Conservation (phyloP, 2,888 invertebrate species). For the Ormyrus rosae region DNA sequence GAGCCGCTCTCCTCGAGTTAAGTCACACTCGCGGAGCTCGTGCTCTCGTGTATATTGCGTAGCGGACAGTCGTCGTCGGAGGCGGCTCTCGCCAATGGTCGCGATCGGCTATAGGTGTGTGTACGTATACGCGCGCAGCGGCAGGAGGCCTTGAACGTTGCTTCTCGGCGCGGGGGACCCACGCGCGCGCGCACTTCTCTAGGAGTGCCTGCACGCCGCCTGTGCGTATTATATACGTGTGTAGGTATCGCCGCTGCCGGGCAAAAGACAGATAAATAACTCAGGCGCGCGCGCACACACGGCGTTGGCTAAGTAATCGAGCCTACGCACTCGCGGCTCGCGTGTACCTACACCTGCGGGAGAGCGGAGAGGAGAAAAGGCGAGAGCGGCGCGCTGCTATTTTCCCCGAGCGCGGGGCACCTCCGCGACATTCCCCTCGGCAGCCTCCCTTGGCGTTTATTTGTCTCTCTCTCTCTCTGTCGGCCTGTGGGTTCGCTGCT, state of each 20-base stretch:
- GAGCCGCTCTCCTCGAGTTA: background rate
- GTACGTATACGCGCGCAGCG: constrained; percentile 3
- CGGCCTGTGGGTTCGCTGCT: background rate
- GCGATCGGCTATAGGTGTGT: constrained; percentile 16
- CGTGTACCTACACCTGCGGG: constrained; percentile 34
- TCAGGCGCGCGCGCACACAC: constrained; percentile 62
- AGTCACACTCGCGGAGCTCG: background rate
- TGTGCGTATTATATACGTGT: constrained; percentile 55
- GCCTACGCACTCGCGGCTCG: constrained; percentile 67
- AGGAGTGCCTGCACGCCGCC: constrained; percentile 56
- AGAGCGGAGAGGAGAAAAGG: constrained; percentile 28
- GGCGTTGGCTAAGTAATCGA: constrained; percentile 73
- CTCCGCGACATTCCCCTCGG: background rate
- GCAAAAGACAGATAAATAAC: constrained; percentile 74
- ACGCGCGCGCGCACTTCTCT: constrained; percentile 65
- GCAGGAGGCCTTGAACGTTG: constrained; percentile 72
- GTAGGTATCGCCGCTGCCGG: constrained; percentile 69
- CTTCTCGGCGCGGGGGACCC: constrained; percentile 67
- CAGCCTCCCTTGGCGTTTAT: background rate
- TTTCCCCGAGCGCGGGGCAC: background rate
- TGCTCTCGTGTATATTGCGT: constrained; percentile 20
- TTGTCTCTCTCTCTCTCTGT: background rate
- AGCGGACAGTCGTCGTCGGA: background rate
- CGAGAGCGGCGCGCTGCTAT: constrained; percentile 16
- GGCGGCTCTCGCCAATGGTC: constrained; percentile 14